phyloP scores from a whole-genome alignment of 1,140 invertebrate genomes.

The Helicoverpa zea region DNA sequence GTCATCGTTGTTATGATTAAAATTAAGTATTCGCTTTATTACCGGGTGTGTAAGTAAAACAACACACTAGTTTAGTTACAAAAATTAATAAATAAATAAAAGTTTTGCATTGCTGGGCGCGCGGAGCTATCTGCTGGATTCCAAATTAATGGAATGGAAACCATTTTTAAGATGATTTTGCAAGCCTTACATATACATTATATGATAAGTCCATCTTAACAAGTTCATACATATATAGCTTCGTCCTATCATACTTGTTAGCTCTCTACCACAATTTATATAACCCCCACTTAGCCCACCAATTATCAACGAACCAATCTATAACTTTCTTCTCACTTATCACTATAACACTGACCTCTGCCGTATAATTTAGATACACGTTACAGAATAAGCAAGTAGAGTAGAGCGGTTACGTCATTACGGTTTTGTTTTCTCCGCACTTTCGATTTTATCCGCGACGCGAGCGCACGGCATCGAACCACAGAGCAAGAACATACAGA shows the following conservation, averaged over 20 bases:
- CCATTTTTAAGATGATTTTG: too few relatives aligned
- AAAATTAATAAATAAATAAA: too few relatives aligned
- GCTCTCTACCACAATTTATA: neutral
- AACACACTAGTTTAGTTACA: too few relatives aligned
- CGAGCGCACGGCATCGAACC: constrained; percentile 27
- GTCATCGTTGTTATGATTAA: neutral
- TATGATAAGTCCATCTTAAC: too few relatives aligned
- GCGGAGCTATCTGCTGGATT: too few relatives aligned
- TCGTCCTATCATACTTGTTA: too few relatives aligned
- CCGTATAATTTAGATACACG: constrained; percentile 19
- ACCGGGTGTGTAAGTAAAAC: too few relatives aligned
- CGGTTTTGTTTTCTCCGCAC: constrained; percentile 67
- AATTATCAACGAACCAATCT: neutral
- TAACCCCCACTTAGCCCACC: neutral
- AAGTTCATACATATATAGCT: too few relatives aligned
- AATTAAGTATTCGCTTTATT: too few relatives aligned
- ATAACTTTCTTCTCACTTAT: constrained; percentile 12
- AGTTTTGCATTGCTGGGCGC: too few relatives aligned
- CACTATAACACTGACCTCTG: constrained; percentile 45
- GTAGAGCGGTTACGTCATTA: constrained; percentile 63
- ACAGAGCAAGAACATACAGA: neutral
- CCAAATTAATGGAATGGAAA: too few relatives aligned
- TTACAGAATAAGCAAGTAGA: constrained; percentile 50
- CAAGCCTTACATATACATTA: too few relatives aligned
- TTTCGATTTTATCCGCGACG: constrained; percentile 65